Evolutionary conservation across 2,888 invertebrate species (phyloP).

Genomic region (Oxyteleia sp.): DNA sequence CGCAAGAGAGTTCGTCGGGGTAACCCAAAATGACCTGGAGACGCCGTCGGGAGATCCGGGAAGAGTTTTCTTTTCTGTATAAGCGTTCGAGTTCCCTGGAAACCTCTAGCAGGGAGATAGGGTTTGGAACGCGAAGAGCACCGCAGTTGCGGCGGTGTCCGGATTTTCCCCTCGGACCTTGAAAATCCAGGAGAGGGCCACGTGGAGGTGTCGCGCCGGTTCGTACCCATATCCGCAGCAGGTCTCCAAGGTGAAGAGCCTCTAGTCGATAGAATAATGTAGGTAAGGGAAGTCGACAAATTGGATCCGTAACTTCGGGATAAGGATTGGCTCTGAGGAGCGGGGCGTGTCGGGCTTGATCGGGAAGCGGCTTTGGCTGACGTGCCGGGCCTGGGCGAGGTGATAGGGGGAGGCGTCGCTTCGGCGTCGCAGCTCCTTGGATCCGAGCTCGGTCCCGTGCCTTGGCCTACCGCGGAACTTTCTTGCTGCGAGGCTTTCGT

Average conservation of each 20-base stretch:
- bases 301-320: constrained; percentile 91
- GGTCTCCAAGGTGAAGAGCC: constrained; percentile 89
- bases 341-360: constrained; percentile 90
- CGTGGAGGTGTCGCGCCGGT: constrained; percentile 84
- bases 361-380: constrained; percentile 84
- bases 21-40: constrained; percentile 89
- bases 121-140: constrained; percentile 88
- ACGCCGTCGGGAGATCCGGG: constrained; percentile 89
- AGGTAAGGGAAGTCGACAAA: constrained; percentile 92
- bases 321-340: constrained; percentile 93
- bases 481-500: constrained; percentile 88
- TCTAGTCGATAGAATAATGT: constrained; percentile 90
- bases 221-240: constrained; percentile 83
- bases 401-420: constrained; percentile 89
- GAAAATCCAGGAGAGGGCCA: constrained; percentile 87
- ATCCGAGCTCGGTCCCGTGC: constrained; percentile 87
- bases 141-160: constrained; percentile 88
- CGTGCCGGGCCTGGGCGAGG: constrained; percentile 76
- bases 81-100: constrained; percentile 88
- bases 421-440: constrained; percentile 51
- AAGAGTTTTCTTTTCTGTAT: constrained; percentile 89
- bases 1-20: constrained; percentile 88
- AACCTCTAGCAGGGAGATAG: constrained; percentile 89
- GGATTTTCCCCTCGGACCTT: constrained; percentile 88
- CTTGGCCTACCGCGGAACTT: constrained; percentile 85